Evolutionary conservation across 2,797 vertebrate species (phyloP), one percentile per base, ranked within the genome.

Genomic region (Hydrophis major): DNA sequence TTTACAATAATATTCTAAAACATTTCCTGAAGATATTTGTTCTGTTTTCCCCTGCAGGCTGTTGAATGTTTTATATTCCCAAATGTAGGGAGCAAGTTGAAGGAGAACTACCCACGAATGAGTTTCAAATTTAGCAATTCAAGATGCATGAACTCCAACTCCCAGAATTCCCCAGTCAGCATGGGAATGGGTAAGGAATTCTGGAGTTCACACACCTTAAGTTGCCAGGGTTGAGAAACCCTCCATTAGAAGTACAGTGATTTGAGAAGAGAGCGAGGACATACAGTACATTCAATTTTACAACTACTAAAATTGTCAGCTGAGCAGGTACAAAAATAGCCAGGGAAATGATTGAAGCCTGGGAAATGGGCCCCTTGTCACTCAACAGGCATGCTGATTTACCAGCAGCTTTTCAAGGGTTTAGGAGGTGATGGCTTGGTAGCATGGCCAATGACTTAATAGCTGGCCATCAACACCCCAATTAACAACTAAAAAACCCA

Each of bases 11-110:
- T 90, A 94, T 47, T 97, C 94, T 95, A 94, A 89, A 95, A 66
- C 90, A 92, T 97, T 97, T 97, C 96, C 96, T 96, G 94, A 93
- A 95, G 55, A 95, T 97, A 96, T 89, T 89, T 92, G 66, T 91
- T 95, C 57, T 25, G 50, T 59, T 94, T 96, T 37, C 10, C 61
- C 94, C 95, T 53, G 95, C 89, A 92, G 90, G 59, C 60, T 90
- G 93, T 32, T 94, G 93, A 96, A 93, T 0, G 28, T 53, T 93
- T 86, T 86, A 88, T 92, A 89, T 90, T 90, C 91, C 16, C 89
- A 89, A 25, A 37, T 63, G 93, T 10, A 91, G 93, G 93, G 91
- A 93, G 18, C 87, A 94, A 96, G 95, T 97, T 94, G 32, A 94
- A 92, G 59, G 94, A 90, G 93, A 95, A 95, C 91, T 86, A 55